Percentiles rank a stretch among this genome's conserved stretches.
These are phyloP conservation scores for Dyspetes luteomarginatus DNA, from an alignment of 2,888 invertebrate species.

Conservation along the genomic window DNA sequence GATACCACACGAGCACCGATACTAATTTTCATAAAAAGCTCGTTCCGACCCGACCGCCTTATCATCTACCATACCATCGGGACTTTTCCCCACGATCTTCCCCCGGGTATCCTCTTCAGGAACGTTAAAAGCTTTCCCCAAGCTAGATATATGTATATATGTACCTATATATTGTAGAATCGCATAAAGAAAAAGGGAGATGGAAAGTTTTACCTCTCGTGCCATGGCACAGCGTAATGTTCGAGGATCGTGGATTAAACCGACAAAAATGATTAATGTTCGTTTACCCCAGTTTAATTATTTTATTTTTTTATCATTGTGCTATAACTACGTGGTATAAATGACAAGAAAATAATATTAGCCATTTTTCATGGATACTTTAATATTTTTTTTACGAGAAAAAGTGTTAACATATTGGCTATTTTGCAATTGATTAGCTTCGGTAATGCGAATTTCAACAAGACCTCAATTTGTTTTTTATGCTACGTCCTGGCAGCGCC, in stretches of 20 bases:
- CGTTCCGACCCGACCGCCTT: slow-evolving; percentile 26
- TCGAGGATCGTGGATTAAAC: slow-evolving; percentile 37
- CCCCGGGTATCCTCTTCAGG: slow-evolving; percentile 37
- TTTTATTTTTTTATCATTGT: not conserved
- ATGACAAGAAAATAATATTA: not conserved
- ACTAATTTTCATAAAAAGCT: slow-evolving; percentile 61
- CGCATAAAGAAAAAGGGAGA: not conserved
- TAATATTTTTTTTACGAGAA: not conserved
- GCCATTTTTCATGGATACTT: not conserved
- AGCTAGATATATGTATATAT: not conserved
- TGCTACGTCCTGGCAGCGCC: too few species aligned
- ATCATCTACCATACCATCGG: slow-evolving; percentile 24
- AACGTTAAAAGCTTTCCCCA: slow-evolving; percentile 40
- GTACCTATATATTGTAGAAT: not conserved
- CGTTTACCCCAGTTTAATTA: slow-evolving; percentile 5
- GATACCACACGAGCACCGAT: slow-evolving; percentile 49
- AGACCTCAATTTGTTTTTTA: not conserved
- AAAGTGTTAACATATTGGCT: too few species aligned
- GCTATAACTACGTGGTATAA: not conserved
- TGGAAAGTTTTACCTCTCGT: slow-evolving; percentile 27
- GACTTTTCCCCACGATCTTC: slow-evolving; percentile 15
- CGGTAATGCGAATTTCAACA: too few species aligned
- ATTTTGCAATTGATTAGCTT: too few species aligned
- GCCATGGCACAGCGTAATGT: slow-evolving; percentile 32
- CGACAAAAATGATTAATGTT: slow-evolving; percentile 44